Base-by-base conservation (phyloP, 1,140 invertebrate genomes). In the Lasioglossum albipes region DNA sequence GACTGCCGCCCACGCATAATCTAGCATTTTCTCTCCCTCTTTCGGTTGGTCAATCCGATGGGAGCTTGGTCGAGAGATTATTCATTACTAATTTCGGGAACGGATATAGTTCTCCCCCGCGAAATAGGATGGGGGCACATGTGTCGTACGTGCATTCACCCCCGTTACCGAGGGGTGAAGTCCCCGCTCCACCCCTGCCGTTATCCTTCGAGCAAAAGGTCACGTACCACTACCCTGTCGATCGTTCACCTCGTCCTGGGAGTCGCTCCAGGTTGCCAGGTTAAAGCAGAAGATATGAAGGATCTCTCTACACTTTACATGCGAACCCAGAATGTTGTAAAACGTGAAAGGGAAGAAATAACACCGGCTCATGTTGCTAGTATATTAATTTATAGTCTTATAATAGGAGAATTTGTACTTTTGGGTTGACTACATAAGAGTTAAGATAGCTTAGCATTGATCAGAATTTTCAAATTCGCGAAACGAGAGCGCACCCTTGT, bases 181-280 rank as follows among this genome's bases (percentile, higher is more conserved):
- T 77, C 80, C 83, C 76, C 88, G 77, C 85, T 86, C 78, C 90
- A 80, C 85, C 89, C 88, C 86, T 86, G 86, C 87, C 91, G 87
- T 92, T 92, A 92, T 92, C 91, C 91, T 92, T 92, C 90, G 89
- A 87, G 90, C 90, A 91, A 92, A 92, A 92, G 91, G 91, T 92
- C 91, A 92, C 91, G 91, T 92, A 90, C 91, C 82, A 86, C 91
- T 88, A 89, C 90, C 91, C 90, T 89, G 88, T 86, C 91, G 91
- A 92, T 91, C 91, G 91, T 92, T 92, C 91, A 92, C 91, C 91
- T 92, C 90, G 90, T 91, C 90, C 91, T 92, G 89, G 90, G 90
- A 92, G 87, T 86, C 87, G 88, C 87, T 91, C 89, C 91, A 88
- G 88, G 79, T 85, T 79, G 78, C 77, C 90, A 85, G 85, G 89